phyloP scores from a whole-genome alignment of 2,113 vertebrate genomes.

The Urocynchramus pylzowi region DNA sequence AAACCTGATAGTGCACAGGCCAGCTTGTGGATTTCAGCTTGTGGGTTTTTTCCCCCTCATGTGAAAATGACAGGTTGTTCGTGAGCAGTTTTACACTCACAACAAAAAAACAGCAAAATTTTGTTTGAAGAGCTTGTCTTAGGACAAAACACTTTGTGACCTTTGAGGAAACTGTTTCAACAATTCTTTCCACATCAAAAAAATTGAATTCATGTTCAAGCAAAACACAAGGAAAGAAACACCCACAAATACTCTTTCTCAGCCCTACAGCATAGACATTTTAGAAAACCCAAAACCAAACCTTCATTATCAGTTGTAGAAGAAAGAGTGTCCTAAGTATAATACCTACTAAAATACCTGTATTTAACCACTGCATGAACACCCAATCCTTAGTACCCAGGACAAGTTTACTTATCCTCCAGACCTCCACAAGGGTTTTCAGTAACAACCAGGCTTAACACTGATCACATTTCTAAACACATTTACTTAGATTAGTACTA shows the following conservation, averaged over 20 bases:
- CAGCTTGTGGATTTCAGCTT: background rate
- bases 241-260: background rate
- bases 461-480: background rate
- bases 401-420: background rate
- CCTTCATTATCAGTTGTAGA: background rate
- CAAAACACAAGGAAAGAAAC: background rate
- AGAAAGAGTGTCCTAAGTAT: background rate
- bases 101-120: background rate
- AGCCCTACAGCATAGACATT: accelerated
- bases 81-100: background rate
- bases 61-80: background rate
- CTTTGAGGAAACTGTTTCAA: background rate
- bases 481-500: background rate
- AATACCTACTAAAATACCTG: background rate
- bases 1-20: background rate
- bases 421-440: background rate
- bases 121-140: background rate
- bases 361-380: background rate
- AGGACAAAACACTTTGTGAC: background rate
- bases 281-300: background rate
- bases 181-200: background rate
- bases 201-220: background rate
- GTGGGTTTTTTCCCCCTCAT: too few species aligned
- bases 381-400: background rate
- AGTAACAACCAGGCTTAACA: background rate